Percentiles rank a stretch among this genome's conserved stretches.
These are phyloP conservation scores for Morone saxatilis DNA, from an alignment of 2,113 vertebrate genomes.

Conservation along the genomic window DNA sequence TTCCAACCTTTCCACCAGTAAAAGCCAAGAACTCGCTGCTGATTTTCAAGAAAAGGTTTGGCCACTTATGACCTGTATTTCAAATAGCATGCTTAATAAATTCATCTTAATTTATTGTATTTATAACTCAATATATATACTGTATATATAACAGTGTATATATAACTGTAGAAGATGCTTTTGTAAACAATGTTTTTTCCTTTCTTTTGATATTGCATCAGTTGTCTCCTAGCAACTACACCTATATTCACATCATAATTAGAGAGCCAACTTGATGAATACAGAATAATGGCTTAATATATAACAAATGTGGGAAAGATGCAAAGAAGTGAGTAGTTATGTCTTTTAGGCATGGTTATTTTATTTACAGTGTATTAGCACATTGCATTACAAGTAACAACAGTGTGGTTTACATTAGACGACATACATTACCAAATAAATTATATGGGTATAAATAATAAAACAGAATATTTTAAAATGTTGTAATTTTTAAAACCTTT, in stretches of 20 bases:
- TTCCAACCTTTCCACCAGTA: background rate
- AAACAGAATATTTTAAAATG: background rate
- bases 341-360: background rate
- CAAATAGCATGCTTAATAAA: background rate
- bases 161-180: too few relatives aligned
- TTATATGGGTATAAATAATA: background rate
- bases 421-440: too few relatives aligned
- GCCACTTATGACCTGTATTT: background rate
- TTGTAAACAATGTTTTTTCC: too few relatives aligned
- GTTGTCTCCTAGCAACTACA: background rate
- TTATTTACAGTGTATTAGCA: background rate
- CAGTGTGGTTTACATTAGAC: background rate
- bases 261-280: background rate
- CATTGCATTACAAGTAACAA: background rate
- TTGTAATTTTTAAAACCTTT: too few relatives aligned
- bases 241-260: background rate
- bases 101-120: background rate
- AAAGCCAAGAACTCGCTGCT: conserved; percentile 34
- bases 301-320: background rate
- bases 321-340: background rate
- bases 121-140: background rate
- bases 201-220: background rate
- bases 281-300: background rate
- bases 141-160: too few relatives aligned
- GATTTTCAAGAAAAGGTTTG: conserved; percentile 69